A percentile compares a stretch with the other conserved stretches of the same genome.
Evolutionary conservation across 2,888 invertebrate genomes (phyloP).

Genomic region (Odontocolon sp.): DNA sequence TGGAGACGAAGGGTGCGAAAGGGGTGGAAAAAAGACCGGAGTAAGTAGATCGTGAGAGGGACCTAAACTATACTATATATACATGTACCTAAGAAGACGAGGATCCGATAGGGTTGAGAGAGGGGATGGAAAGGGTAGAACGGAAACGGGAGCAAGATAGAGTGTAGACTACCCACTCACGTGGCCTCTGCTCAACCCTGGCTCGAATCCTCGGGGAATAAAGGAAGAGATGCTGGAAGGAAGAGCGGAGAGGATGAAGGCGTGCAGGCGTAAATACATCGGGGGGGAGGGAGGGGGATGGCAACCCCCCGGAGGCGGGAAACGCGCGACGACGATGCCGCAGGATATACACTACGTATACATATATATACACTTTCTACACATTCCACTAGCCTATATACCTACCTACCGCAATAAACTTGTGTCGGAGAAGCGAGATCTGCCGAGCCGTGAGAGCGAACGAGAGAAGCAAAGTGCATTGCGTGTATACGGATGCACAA

Average conservation of each 20-base stretch:
- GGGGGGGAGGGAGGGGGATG: not conserved
- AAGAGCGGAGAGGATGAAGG: constrained; percentile 12
- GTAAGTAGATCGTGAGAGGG: constrained; percentile 24
- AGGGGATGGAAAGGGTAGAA: not conserved
- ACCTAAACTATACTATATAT: not conserved
- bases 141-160: constrained; percentile 50
- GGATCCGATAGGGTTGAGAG: constrained; percentile 2
- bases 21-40: constrained; percentile 6
- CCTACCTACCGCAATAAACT: constrained; percentile 68
- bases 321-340: constrained; percentile 59
- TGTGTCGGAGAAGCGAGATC: constrained; percentile 60
- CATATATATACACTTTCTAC: not conserved
- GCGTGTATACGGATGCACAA: constrained; percentile 25
- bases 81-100: not conserved
- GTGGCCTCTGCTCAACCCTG: constrained; percentile 9
- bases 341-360: constrained; percentile 1
- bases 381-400: not conserved
- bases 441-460: not conserved
- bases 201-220: constrained; percentile 43
- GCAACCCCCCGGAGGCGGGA: constrained; percentile 58
- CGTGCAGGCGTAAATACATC: constrained; percentile 57
- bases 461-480: constrained; percentile 15
- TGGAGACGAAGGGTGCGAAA: constrained; percentile 31
- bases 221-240: constrained; percentile 15
- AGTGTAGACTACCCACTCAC: constrained; percentile 21